A percentile compares a stretch with the other conserved stretches of the same genome.
Evolutionary conservation across 2,797 vertebrate species (phyloP).

Genomic region (Anguilla obscura): DNA sequence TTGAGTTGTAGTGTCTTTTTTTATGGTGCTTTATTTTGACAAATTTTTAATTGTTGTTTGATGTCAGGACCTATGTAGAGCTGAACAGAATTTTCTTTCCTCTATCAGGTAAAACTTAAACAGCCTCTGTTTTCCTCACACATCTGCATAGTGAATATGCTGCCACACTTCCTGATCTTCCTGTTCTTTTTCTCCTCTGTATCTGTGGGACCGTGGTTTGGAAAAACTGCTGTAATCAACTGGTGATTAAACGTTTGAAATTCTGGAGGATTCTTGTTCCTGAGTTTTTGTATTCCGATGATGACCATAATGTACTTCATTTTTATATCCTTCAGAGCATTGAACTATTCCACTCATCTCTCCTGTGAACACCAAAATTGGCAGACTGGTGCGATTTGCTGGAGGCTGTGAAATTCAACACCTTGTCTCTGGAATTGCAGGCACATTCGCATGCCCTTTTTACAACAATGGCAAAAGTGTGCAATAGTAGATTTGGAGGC

Average conservation of each 20-base stretch:
- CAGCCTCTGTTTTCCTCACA: neutral
- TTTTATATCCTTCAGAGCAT: neutral
- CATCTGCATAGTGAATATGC: neutral
- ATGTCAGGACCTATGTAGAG: neutral
- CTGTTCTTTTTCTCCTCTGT: neutral
- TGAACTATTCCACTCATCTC: neutral
- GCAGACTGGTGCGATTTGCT: neutral
- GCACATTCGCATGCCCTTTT: neutral
- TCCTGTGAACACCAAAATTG: neutral
- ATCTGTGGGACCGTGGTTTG: slow-evolving; percentile 7
- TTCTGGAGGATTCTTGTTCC: neutral
- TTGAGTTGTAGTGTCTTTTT: neutral
- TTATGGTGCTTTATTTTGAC: slow-evolving; percentile 6
- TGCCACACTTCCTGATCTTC: neutral
- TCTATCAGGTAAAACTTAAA: slow-evolving; percentile 2
- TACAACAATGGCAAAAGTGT: neutral
- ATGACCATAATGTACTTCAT: neutral
- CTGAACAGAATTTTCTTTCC: neutral
- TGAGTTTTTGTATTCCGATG: slow-evolving; percentile 2
- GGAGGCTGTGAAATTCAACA: neutral
- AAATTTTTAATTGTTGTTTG: neutral
- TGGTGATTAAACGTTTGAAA: slow-evolving; percentile 12
- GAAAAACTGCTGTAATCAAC: neutral
- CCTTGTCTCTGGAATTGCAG: neutral
- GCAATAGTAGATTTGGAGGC: neutral